Conservation (phyloP, 2,113 vertebrate genomes). For the Nasalis larvatus region DNA sequence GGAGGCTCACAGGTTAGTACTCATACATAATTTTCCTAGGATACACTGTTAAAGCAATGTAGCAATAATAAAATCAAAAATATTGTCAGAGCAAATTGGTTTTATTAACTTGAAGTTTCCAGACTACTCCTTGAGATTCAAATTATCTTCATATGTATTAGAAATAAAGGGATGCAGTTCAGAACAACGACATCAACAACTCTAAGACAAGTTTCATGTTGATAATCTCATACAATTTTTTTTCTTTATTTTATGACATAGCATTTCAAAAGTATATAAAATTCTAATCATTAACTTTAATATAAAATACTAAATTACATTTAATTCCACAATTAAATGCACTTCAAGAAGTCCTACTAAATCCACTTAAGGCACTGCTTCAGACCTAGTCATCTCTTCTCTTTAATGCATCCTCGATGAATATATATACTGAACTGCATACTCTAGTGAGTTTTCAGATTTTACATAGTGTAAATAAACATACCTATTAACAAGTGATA, state of each 20-base stretch:
- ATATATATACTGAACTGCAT: not conserved
- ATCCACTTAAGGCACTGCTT: not conserved
- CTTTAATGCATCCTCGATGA: not conserved
- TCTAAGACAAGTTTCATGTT: not conserved
- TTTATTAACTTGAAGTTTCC: not conserved
- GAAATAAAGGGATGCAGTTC: not conserved
- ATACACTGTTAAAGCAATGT: not conserved
- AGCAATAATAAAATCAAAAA: not conserved
- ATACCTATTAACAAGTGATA: not conserved
- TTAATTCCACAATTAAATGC: not conserved
- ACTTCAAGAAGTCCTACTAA: not conserved
- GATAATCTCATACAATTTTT: not conserved
- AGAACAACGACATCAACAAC: not conserved
- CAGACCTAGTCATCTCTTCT: not conserved
- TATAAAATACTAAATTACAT: not conserved
- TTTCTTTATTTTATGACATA: not conserved
- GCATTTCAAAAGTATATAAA: not conserved
- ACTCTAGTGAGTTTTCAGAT: not conserved
- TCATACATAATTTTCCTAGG: not conserved
- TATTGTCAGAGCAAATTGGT: not conserved
- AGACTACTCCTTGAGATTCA: not conserved
- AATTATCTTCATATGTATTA: not conserved
- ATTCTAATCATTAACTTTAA: not conserved
- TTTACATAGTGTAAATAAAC: not conserved
- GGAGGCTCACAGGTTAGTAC: not conserved